These are phyloP conservation scores for Lutraria lutraria DNA, from an alignment of 2,888 invertebrate species.

Conservation along the genomic window DNA sequence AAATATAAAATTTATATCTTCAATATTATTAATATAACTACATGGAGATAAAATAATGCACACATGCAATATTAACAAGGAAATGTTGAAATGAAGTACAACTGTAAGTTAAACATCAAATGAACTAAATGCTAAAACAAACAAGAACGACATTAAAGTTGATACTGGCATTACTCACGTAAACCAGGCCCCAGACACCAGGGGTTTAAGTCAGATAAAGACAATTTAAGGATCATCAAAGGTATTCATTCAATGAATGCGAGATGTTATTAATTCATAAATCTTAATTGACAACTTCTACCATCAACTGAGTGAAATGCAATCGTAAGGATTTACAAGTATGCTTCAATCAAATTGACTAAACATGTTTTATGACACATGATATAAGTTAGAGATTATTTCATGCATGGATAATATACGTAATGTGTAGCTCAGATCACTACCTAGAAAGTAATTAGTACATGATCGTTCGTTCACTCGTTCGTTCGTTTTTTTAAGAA, in stretches of 20 bases:
- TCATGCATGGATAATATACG: too few species aligned
- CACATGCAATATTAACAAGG: background rate
- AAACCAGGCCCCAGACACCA: background rate
- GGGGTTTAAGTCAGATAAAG: conserved; percentile 9
- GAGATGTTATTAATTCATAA: background rate
- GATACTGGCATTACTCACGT: background rate
- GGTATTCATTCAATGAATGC: background rate
- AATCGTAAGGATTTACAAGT: too few species aligned
- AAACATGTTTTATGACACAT: too few species aligned
- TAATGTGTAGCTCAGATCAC: too few species aligned
- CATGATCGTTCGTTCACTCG: too few species aligned
- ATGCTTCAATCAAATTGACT: too few species aligned
- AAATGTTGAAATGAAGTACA: background rate
- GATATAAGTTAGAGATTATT: too few species aligned
- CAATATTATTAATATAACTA: background rate
- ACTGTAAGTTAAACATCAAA: background rate
- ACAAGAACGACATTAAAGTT: conserved; percentile 2
- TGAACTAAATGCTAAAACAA: conserved; percentile 4
- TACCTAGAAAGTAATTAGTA: too few species aligned
- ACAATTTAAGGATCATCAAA: background rate
- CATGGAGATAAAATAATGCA: background rate
- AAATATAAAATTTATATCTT: background rate
- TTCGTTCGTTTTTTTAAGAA: too few species aligned
- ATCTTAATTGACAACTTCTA: background rate
- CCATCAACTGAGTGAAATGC: too few species aligned